These are phyloP conservation scores for Hyposoter dolosus DNA, from an alignment of 2,888 invertebrate genomes.

Conservation along the genomic window DNA sequence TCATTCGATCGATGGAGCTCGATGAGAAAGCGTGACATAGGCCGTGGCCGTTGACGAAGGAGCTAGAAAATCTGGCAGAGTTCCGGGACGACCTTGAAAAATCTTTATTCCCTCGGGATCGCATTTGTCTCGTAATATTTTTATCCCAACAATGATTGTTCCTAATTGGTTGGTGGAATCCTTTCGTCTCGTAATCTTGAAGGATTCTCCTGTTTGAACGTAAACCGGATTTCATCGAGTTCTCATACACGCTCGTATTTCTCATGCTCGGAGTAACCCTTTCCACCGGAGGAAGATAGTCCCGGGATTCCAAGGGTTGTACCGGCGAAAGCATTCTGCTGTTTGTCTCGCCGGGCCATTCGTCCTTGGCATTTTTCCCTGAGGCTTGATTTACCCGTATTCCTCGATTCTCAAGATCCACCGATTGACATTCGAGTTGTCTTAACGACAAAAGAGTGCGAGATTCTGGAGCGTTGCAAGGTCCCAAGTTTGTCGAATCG, in stretches of 20 bases:
- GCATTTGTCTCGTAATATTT: neutral
- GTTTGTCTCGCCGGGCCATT: constrained; percentile 26
- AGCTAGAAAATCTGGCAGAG: constrained; percentile 11
- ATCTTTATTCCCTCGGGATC: neutral
- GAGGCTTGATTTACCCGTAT: constrained; percentile 7
- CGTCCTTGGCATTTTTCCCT: constrained; percentile 45
- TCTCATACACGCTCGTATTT: constrained; percentile 58
- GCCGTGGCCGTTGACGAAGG: constrained; percentile 24
- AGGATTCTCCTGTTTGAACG: constrained; percentile 3
- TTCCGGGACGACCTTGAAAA: constrained; percentile 31
- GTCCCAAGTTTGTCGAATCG: constrained; percentile 14
- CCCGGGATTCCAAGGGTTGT: constrained; percentile 54
- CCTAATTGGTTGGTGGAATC: constrained; percentile 12
- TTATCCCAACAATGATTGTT: constrained; percentile 2
- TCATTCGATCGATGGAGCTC: constrained; percentile 73
- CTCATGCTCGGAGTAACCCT: constrained; percentile 33
- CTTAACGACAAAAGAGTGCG: neutral
- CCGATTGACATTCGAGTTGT: constrained; percentile 20
- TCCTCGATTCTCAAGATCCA: constrained; percentile 17
- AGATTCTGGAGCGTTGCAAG: neutral
- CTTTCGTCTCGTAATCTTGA: constrained; percentile 12
- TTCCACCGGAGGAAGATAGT: constrained; percentile 15
- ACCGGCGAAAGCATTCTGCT: constrained; percentile 39
- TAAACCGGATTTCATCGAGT: constrained; percentile 44
- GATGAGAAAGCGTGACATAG: constrained; percentile 67